A percentile compares a stretch with the other conserved stretches of the same genome.
These are phyloP conservation scores for Ceraclea dissimilis DNA, from an alignment of 2,888 invertebrate species.

Conservation along the genomic window DNA sequence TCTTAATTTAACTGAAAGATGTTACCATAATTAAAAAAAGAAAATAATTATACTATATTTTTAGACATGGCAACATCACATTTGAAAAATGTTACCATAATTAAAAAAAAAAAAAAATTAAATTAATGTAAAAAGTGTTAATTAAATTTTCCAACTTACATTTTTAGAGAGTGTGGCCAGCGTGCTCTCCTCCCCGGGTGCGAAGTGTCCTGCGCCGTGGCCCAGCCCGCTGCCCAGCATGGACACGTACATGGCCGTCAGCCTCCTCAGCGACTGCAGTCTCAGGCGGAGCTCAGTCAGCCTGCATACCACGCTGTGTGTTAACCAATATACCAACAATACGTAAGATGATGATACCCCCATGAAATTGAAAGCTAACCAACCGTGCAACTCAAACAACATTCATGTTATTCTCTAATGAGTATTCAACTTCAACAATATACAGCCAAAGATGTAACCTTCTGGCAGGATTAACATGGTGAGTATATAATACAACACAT, in stretches of 20 bases:
- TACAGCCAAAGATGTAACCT: no score
- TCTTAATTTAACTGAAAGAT: no score
- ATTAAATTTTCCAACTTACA: conserved; percentile 34
- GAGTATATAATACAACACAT: no score
- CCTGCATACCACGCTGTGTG: conserved; percentile 35
- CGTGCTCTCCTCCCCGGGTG: conserved; percentile 36
- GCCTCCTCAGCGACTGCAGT: conserved; percentile 71
- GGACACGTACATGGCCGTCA: conserved; percentile 76
- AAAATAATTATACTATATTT: no score
- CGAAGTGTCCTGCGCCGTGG: conserved; percentile 52
- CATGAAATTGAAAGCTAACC: conserved; percentile 16
- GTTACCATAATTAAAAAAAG: no score
- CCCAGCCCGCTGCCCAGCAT: conserved; percentile 74
- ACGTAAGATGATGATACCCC: conserved; percentile 4
- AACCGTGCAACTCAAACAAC: conserved; percentile 3
- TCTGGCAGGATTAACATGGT: no score
- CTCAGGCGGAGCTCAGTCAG: conserved; percentile 73
- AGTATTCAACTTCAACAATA: no score
- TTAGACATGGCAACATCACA: no score
- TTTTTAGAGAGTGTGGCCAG: conserved; percentile 40
- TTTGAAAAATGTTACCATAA: no score
- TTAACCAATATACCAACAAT: conserved; percentile 19
- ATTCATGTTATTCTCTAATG: neutral
- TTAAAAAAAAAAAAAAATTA: no score
- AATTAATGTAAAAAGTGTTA: neutral